Conservation (phyloP, 2,797 vertebrate species). For the Schizopygopsis pylzovi region DNA sequence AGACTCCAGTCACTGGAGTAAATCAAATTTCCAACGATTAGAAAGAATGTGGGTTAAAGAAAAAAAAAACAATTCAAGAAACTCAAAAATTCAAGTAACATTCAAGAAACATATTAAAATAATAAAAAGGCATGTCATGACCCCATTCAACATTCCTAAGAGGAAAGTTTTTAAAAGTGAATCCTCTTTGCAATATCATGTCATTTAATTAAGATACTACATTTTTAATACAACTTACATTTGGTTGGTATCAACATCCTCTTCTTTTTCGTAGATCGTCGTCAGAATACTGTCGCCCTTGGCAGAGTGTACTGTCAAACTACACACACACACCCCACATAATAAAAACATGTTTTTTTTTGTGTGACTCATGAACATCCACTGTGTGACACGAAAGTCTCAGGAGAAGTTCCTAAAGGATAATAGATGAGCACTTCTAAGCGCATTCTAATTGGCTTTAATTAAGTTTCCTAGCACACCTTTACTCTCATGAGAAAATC, state of each 20-base stretch:
- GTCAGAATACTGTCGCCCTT: slow-evolving; percentile 82
- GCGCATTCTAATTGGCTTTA: slow-evolving; percentile 45
- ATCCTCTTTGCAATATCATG: neutral
- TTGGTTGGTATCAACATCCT: slow-evolving; percentile 83
- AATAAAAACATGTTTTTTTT: slow-evolving; percentile 41
- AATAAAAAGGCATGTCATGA: neutral
- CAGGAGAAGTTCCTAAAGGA: slow-evolving; percentile 39
- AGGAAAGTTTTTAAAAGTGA: neutral
- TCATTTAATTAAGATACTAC: neutral
- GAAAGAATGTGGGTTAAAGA: neutral
- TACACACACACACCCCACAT: slow-evolving; percentile 63
- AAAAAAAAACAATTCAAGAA: too few species aligned
- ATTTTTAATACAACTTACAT: slow-evolving; percentile 75
- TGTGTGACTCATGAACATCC: slow-evolving; percentile 14
- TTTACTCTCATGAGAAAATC: slow-evolving; percentile 29
- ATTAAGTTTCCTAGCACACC: slow-evolving; percentile 54
- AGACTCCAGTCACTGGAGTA: neutral
- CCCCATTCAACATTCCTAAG: neutral
- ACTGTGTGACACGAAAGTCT: slow-evolving; percentile 30
- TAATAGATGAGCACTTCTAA: slow-evolving; percentile 8
- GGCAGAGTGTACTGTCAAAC: slow-evolving; percentile 90
- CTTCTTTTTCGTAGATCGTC: slow-evolving; percentile 81
- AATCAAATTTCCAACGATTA: neutral
- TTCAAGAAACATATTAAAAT: neutral
- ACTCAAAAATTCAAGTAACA: neutral